Evolutionary conservation across 1,140 invertebrate genomes (phyloP), one percentile per base, ranked within the genome.

Genomic region (Lanistes nyassanus): DNA sequence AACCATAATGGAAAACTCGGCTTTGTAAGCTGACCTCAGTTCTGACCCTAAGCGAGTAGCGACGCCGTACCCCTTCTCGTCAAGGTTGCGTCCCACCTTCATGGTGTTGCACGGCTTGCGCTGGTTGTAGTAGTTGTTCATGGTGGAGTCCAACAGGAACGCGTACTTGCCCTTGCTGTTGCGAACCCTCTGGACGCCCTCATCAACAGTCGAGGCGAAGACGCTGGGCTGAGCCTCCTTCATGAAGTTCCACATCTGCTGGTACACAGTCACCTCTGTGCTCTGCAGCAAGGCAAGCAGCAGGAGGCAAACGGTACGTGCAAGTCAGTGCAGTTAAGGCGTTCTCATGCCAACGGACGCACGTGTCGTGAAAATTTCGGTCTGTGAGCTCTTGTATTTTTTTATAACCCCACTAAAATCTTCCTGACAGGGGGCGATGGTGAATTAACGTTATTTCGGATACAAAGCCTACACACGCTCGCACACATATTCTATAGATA

Each of bases 41-140:
- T 95, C 94, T 7, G 97, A 98, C 76, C 94, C 94, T 56, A 96
- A 92, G 2, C 95, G 94, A 34, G 96, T 98, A 3, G 96, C 97
- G 53, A 98, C 93, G 36, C 96, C 97, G 88, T 98, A 98, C 76
- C 97, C 96, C 42, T 47, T 47, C 9, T 13, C 0, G 87, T 98
- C 96, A 76, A 98, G 92, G 90, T 97, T 95, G 79, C 94, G 91
- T 1, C 88, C 87, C 0, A 88, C 87, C 76, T 87, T 97, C 94
- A 98, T 96, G 3, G 97, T 97, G 86, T 98, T 95, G 88, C 97
- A 99, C 91, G 78, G 93, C 71, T 87, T 86, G 39, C 86, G 77
- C 68, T 90, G 88, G 68, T 86, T 87, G 55, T 85, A 77, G 78
- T 88, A 90, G 4, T 88, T 82, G 74, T 88, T 90, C 37, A 82